A percentile compares a stretch with the other conserved stretches of the same genome.
These are phyloP conservation scores for Podabrus alpinus DNA, from an alignment of 2,888 invertebrate species.

Conservation along the genomic window DNA sequence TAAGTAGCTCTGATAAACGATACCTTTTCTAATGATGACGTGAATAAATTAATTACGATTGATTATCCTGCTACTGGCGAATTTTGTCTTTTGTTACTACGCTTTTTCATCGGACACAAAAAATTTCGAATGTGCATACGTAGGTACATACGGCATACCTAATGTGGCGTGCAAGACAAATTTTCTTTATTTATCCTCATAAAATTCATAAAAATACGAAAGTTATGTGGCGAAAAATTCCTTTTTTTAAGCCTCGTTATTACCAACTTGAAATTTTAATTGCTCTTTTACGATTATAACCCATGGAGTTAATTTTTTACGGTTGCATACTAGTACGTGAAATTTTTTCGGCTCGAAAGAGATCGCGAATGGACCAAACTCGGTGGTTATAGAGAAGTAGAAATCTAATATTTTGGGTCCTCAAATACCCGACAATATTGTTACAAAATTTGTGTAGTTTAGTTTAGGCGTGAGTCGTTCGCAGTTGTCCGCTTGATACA, in stretches of 20 bases:
- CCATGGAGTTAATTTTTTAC: no score
- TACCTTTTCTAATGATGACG: slow-evolving; percentile 18
- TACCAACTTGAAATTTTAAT: background rate
- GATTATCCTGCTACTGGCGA: slow-evolving; percentile 11
- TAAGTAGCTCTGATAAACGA: slow-evolving; percentile 17
- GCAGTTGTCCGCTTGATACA: no score
- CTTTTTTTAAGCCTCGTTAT: background rate
- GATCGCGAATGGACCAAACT: no score
- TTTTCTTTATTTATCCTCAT: background rate
- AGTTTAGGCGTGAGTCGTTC: no score
- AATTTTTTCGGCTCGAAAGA: no score
- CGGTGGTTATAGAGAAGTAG: no score
- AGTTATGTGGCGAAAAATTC: background rate
- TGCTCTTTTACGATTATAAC: background rate
- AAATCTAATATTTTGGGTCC: no score
- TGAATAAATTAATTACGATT: slow-evolving; percentile 20
- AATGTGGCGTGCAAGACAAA: background rate
- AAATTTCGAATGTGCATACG: background rate
- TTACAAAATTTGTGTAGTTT: no score
- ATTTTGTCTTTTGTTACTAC: slow-evolving; percentile 6
- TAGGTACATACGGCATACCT: no score
- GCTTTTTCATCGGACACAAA: slow-evolving; percentile 14
- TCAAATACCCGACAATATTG: no score
- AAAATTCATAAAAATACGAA: background rate
- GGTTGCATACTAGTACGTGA: no score